Evolutionary conservation across 1,140 invertebrate species (phyloP).

Genomic region (Oryzaephilus surinamensis): DNA sequence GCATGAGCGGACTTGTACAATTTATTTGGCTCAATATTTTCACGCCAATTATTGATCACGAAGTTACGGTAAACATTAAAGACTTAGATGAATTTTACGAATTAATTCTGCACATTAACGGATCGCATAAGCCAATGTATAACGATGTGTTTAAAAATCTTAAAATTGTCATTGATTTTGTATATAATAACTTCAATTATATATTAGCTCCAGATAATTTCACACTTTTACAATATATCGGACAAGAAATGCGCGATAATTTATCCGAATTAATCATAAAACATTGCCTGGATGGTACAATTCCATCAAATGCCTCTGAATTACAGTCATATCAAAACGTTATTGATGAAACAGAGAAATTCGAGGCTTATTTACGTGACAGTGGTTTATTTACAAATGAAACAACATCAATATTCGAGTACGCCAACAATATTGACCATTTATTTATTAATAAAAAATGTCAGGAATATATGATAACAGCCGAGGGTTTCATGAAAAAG

Average conservation of each 20-base stretch:
- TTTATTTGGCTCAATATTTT: conserved; percentile 44
- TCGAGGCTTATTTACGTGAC: conserved; percentile 52
- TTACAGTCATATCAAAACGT: conserved; percentile 54
- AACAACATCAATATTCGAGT: conserved; percentile 40
- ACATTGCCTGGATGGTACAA: conserved; percentile 61
- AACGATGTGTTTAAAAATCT: conserved; percentile 50
- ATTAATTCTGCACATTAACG: conserved; percentile 39
- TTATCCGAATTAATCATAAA: conserved; percentile 57
- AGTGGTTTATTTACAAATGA: conserved; percentile 44
- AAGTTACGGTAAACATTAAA: conserved; percentile 36
- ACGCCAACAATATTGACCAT: conserved; percentile 64
- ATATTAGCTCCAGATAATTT: conserved; percentile 36
- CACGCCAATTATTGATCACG: conserved; percentile 42
- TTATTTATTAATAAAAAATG: conserved; percentile 71
- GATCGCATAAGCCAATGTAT: conserved; percentile 41
- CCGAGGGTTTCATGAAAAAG: conserved; percentile 64
- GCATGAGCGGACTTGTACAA: too few relatives aligned
- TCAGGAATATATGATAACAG: conserved; percentile 57
- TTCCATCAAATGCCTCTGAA: conserved; percentile 62
- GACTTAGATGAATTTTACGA: conserved; percentile 35
- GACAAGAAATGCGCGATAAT: conserved; percentile 46
- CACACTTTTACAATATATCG: conserved; percentile 51
- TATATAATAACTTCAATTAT: conserved; percentile 47
- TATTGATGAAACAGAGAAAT: conserved; percentile 50
- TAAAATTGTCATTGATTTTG: conserved; percentile 46